Percentiles rank a stretch among this genome's conserved stretches.
Evolutionary conservation across 2,113 vertebrate species (phyloP).

Genomic region (Orycteropus afer): DNA sequence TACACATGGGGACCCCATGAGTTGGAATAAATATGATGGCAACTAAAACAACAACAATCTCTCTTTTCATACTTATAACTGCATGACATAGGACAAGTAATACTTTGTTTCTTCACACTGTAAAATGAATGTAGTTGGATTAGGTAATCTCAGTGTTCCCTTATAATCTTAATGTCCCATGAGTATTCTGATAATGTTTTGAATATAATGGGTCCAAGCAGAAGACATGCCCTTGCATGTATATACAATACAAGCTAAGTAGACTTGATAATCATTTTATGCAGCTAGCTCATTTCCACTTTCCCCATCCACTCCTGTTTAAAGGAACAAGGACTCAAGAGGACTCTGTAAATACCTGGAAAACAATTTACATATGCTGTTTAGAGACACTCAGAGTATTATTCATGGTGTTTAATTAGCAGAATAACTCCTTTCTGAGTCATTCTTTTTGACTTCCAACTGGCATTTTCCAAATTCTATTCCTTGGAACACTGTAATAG

Average conservation of each 20-base stretch:
- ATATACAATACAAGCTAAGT: background rate
- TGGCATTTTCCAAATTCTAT: background rate
- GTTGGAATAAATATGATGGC: too few species aligned
- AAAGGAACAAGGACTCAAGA: background rate
- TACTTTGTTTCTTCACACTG: background rate
- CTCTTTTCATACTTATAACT: background rate
- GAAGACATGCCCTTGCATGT: background rate
- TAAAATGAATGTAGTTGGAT: background rate
- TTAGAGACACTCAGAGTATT: background rate
- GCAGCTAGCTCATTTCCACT: background rate
- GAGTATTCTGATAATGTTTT: background rate
- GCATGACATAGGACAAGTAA: background rate
- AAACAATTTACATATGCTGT: background rate
- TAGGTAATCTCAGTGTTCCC: background rate
- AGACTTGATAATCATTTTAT: background rate
- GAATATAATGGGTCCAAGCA: background rate
- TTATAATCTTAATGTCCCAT: background rate
- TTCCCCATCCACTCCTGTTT: background rate
- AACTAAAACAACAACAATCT: background rate
- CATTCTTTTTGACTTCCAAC: background rate
- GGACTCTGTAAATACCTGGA: background rate
- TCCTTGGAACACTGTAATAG: background rate
- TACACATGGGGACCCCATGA: too few species aligned
- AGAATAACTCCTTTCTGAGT: slow-evolving; percentile 7
- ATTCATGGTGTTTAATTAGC: background rate